Percentiles rank a stretch among this genome's conserved stretches.
Conservation (phyloP, 2,113 vertebrate species). For the Cheirogaleus medius region DNA sequence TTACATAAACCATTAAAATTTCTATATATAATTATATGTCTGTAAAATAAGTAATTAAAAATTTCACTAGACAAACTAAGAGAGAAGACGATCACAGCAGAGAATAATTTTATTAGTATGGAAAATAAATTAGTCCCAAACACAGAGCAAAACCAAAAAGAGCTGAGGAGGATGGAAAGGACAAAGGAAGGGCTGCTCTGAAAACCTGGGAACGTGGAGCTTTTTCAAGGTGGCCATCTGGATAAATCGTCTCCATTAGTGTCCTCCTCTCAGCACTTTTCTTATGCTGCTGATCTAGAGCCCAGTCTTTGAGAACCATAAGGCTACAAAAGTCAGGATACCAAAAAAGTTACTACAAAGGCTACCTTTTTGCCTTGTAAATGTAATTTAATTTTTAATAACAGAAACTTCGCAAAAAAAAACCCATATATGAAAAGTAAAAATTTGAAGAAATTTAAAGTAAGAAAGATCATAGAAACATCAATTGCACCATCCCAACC, state of each 20-base stretch:
- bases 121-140: background rate
- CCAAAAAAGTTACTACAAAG: background rate
- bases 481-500: background rate
- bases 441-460: background rate
- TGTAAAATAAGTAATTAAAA: background rate
- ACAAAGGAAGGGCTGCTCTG: background rate
- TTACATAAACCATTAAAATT: background rate
- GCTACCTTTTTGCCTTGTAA: background rate
- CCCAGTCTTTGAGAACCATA: background rate
- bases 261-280: background rate
- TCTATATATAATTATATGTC: background rate
- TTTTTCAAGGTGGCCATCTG: background rate
- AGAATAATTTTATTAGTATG: background rate
- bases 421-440: background rate
- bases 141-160: background rate
- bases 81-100: background rate
- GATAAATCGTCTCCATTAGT: background rate
- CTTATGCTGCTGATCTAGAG: background rate
- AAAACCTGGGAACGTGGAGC: rapidly evolving
- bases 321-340: background rate
- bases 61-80: conserved; percentile 19
- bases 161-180: background rate
- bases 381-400: background rate
- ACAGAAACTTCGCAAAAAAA: background rate
- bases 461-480: background rate